phyloP scores from a whole-genome alignment of 2,113 vertebrate genomes.

The Spilogale gracilis region DNA sequence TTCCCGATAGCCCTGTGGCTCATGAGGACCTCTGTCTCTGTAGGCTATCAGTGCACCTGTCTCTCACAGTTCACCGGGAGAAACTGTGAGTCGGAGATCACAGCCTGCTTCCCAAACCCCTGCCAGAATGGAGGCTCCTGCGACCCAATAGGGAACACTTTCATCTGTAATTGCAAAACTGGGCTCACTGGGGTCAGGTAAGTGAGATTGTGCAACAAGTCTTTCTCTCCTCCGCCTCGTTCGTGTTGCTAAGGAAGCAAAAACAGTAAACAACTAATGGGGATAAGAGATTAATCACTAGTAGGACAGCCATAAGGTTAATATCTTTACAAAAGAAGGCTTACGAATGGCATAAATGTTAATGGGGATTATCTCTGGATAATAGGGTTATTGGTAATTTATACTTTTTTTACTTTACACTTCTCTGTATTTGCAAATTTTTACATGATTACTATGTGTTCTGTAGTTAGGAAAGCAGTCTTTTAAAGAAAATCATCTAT shows the following conservation, averaged over 20 bases:
- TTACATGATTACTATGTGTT: neutral
- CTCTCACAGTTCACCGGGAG: constrained; percentile 94
- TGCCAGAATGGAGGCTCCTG: constrained; percentile 95
- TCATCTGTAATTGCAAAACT: constrained; percentile 95
- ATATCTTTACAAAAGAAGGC: neutral
- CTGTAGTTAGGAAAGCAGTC: neutral
- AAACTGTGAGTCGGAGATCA: constrained; percentile 96
- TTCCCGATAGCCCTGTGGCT: neutral
- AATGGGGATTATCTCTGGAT: neutral
- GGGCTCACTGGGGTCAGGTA: constrained; percentile 96
- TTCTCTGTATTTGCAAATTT: constrained; percentile 6
- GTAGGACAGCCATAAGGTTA: neutral
- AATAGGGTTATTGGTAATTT: neutral
- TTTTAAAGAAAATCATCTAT: neutral
- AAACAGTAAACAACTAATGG: neutral
- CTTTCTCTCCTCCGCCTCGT: neutral
- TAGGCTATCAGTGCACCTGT: constrained; percentile 97
- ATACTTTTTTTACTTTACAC: neutral
- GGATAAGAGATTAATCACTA: neutral
- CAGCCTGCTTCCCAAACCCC: constrained; percentile 96
- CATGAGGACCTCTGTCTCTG: constrained; percentile 73
- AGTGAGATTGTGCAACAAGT: constrained; percentile 81
- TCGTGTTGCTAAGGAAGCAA: neutral
- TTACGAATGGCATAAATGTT: neutral
- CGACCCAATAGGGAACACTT: constrained; percentile 94